Base-by-base conservation (phyloP, 23 tunicate species). In the Trididemnum clinides region DNA sequence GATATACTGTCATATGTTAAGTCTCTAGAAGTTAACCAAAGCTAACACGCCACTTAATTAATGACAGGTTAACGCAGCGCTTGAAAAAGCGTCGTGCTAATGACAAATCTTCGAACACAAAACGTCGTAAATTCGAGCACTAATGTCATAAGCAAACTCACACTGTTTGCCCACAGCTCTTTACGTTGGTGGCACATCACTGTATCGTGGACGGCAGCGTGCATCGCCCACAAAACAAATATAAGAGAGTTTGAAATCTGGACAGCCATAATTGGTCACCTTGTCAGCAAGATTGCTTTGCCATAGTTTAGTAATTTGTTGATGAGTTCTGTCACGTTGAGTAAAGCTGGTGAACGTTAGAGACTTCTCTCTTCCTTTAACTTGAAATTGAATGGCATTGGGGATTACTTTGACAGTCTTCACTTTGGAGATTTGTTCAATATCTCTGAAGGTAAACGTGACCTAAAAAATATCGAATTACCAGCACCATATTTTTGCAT, bases 331-430 rank as follows among this genome's bases (percentile, higher is more conserved):
- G 85, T 97, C 99, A 12, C 99, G 69, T 64, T 97, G 87, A 1
- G 99, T 97, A 70, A 97, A 97, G 58, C 95, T 88, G 33, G 99
- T 92, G 50, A 97, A 97, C 23, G 97, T 92, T 29, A 62, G 59
- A n/a, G 79, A 15, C 38, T 94, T 89, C 15, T 57, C 81, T 27
- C 82, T 64, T n/a, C 62, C 82, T 73, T 64, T 75, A 7, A 78
- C 23, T 77, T 85, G 90, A 34, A 94, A 62, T 32, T 87, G 91
- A 22, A 97, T 97, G 7, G 99, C 97, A 84, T 97, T 97, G 21
- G 99, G 99, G 23, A 97, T 84, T 27, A 97, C 85, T 78, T 88
- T 92, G 7, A 84, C 97, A 2, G 95, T 89, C 50, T 91, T 92
- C 54, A 92, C 97, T 69, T 97, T 97, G 0, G 97, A 88, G 64